Evolutionary conservation across 2,113 vertebrate species (phyloP).

Genomic region (Hippocampus abdominalis): DNA sequence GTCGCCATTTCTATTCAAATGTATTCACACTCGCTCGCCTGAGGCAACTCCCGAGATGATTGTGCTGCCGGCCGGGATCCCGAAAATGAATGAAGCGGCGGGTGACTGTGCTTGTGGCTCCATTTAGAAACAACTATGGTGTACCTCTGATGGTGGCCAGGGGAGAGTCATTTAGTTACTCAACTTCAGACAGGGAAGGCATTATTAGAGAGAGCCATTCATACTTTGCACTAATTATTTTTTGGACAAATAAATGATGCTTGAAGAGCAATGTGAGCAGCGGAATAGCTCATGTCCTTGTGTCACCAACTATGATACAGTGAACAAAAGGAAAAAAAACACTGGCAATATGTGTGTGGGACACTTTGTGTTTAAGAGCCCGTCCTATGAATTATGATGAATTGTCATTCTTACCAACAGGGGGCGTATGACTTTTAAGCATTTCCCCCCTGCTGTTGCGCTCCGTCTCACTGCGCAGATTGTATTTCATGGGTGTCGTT

Average conservation of each 20-base stretch:
- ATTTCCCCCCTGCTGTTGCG: not conserved
- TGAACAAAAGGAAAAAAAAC: not conserved
- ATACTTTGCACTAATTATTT: not conserved
- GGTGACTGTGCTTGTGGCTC: not conserved
- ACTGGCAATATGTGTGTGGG: not conserved
- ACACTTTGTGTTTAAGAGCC: not conserved
- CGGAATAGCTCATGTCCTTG: no score
- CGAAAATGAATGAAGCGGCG: conserved; percentile 4
- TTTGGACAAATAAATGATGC: not conserved
- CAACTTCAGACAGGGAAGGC: not conserved
- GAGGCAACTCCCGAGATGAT: conserved; percentile 3
- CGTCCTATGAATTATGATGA: not conserved
- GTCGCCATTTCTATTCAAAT: conserved; percentile 23
- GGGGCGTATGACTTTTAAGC: not conserved
- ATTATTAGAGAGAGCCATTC: not conserved
- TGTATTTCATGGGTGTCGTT: not conserved
- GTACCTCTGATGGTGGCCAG: not conserved
- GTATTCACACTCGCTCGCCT: conserved; percentile 11
- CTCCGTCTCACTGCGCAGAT: not conserved
- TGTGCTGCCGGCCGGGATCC: conserved; percentile 3
- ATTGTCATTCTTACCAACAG: not conserved
- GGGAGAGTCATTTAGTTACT: not conserved
- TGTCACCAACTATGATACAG: not conserved
- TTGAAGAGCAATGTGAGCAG: not conserved
- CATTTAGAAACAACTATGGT: not conserved